A percentile compares a stretch with the other conserved stretches of the same genome.
These are phyloP conservation scores for Phalera bucephala DNA, from an alignment of 2,888 invertebrate species.

Conservation along the genomic window DNA sequence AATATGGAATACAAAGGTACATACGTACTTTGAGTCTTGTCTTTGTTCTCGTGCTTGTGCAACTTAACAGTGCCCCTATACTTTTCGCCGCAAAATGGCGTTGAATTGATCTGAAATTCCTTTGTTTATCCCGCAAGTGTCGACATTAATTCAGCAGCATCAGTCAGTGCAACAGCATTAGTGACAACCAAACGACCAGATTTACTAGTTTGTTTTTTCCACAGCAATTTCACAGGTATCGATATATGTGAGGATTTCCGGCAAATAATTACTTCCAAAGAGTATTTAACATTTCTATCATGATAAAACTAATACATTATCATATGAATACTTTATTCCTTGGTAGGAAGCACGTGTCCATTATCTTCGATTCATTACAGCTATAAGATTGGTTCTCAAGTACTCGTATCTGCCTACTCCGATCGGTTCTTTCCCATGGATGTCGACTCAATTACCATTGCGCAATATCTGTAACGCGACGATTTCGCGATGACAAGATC, in stretches of 20 bases:
- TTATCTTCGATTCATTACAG: background rate
- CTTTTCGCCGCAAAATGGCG: too few species aligned
- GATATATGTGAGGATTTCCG: too few species aligned
- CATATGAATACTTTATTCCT: background rate
- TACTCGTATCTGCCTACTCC: slow-evolving; percentile 7
- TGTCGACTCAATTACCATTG: slow-evolving; percentile 17
- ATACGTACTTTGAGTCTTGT: background rate
- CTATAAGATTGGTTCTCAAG: background rate
- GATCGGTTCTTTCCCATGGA: slow-evolving; percentile 21
- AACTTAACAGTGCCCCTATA: too few species aligned
- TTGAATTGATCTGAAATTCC: too few species aligned
- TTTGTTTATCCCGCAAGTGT: too few species aligned
- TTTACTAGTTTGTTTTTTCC: too few species aligned
- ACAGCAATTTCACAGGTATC: too few species aligned
- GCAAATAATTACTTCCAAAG: too few species aligned
- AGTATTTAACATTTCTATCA: background rate
- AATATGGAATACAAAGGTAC: slow-evolving; percentile 19
- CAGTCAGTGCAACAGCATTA: too few species aligned
- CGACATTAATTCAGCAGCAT: too few species aligned
- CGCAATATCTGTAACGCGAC: slow-evolving; percentile 28
- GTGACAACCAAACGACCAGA: too few species aligned
- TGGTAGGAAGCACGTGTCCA: slow-evolving; percentile 1
- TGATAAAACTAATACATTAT: background rate
- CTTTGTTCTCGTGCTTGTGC: background rate
- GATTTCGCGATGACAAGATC: slow-evolving; percentile 26